Conservation (phyloP, 1,140 invertebrate genomes). For the Amyelois transitella region DNA sequence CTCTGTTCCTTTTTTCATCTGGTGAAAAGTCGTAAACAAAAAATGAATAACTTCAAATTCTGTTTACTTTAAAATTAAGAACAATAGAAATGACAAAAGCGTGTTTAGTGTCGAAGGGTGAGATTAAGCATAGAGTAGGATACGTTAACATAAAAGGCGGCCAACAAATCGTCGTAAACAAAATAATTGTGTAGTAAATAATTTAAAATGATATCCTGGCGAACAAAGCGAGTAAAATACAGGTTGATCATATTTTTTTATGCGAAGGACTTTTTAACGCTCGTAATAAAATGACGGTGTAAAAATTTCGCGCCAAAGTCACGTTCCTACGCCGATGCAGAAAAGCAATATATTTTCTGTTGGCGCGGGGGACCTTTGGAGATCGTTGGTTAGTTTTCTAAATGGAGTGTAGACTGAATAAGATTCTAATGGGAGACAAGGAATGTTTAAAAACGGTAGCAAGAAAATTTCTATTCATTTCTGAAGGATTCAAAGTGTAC, state of each 20-base stretch:
- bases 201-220: background rate
- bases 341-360: background rate
- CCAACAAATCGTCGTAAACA: background rate
- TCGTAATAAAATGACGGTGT: background rate
- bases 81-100: background rate
- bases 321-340: background rate
- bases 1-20: too few species aligned
- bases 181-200: background rate
- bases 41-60: background rate
- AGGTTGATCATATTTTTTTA: background rate
- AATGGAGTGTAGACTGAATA: too few species aligned
- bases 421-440: too few species aligned
- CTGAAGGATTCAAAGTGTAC: too few species aligned
- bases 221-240: background rate
- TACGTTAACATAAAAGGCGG: too few species aligned
- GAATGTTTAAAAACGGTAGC: too few species aligned
- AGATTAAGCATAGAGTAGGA: too few species aligned
- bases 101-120: background rate
- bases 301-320: background rate
- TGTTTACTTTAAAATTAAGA: background rate
- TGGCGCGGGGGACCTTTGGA: background rate
- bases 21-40: too few species aligned
- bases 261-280: background rate
- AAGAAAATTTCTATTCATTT: too few species aligned
- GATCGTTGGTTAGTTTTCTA: background rate